A percentile compares a stretch with the other conserved stretches of the same genome.
phyloP scores from a whole-genome alignment of 1,140 invertebrate genomes.

The Pachyrhynchus sulphureomaculatus region DNA sequence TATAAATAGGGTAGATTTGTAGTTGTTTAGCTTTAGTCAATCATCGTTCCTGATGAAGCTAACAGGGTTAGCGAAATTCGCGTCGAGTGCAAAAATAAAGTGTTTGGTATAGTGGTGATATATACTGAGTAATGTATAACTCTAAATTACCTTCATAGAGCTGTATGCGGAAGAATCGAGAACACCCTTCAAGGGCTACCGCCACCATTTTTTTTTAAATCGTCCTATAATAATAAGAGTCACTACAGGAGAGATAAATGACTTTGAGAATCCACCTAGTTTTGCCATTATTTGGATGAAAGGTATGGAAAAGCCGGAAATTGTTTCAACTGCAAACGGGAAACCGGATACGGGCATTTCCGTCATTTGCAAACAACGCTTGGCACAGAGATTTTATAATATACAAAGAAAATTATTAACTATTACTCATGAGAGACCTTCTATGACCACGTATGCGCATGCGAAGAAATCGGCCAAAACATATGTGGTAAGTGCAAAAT shows the following conservation, averaged over 20 bases:
- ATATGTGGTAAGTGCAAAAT: constrained; percentile 52
- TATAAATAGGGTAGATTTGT: too few species aligned
- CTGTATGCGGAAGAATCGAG: constrained; percentile 79
- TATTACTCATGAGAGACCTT: constrained; percentile 18
- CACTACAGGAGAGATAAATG: constrained; percentile 77
- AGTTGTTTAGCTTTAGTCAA: too few species aligned
- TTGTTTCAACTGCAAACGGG: constrained; percentile 80
- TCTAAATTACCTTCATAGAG: constrained; percentile 55
- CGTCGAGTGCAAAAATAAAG: too few species aligned
- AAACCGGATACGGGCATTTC: constrained; percentile 67
- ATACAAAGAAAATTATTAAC: constrained; percentile 30
- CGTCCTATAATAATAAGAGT: constrained; percentile 75
- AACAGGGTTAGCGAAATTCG: too few species aligned
- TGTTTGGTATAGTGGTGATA: too few species aligned
- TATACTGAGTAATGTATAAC: too few species aligned
- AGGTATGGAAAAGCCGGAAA: constrained; percentile 64
- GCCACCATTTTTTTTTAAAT: constrained; percentile 76
- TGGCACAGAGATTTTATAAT: constrained; percentile 31
- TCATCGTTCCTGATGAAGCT: too few species aligned
- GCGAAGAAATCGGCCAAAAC: constrained; percentile 52
- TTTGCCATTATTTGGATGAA: constrained; percentile 84
- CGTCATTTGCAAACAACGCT: constrained; percentile 70
- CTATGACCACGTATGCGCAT: constrained; percentile 48
- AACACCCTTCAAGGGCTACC: constrained; percentile 72
- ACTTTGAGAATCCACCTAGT: constrained; percentile 84